Evolutionary conservation across 2,888 invertebrate genomes (phyloP).

Genomic region (Epirrita christyi): DNA sequence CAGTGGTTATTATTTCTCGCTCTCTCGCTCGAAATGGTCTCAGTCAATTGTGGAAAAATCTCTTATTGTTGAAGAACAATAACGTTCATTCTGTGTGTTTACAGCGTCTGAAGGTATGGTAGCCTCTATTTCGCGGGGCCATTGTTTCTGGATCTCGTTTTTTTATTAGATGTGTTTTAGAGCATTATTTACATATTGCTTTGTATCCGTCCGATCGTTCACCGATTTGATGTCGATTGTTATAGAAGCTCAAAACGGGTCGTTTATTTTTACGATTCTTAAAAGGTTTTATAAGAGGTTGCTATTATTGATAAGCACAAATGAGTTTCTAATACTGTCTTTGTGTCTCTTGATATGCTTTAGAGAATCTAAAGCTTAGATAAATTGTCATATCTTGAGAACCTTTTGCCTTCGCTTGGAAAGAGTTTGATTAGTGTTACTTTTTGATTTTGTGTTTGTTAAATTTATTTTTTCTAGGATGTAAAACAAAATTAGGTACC

Average conservation of each 20-base stretch:
- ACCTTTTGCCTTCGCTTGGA: no score
- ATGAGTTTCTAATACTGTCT: no score
- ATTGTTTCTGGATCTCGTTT: slow-evolving; percentile 58
- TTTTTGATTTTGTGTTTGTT: no score
- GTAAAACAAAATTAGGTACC: no score
- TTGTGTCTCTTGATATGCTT: no score
- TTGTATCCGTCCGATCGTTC: slow-evolving; percentile 27
- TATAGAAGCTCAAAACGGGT: slow-evolving; percentile 17
- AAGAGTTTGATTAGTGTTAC: no score
- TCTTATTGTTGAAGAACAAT: slow-evolving; percentile 83
- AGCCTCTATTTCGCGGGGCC: slow-evolving; percentile 69
- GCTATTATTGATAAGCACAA: no score
- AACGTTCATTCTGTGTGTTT: slow-evolving; percentile 81
- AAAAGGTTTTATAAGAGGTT: no score
- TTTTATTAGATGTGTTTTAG: slow-evolving; percentile 41
- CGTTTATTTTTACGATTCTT: background rate
- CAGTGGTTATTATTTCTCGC: slow-evolving; percentile 77
- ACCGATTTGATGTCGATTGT: slow-evolving; percentile 27
- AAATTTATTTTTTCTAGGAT: no score
- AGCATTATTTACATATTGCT: slow-evolving; percentile 48
- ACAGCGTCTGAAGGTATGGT: slow-evolving; percentile 78
- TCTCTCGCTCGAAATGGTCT: slow-evolving; percentile 80
- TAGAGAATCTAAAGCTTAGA: no score
- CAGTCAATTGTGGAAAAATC: slow-evolving; percentile 82
- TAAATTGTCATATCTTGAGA: no score